Conservation (phyloP, 2,113 vertebrate genomes). For the Psettodes erumei region DNA sequence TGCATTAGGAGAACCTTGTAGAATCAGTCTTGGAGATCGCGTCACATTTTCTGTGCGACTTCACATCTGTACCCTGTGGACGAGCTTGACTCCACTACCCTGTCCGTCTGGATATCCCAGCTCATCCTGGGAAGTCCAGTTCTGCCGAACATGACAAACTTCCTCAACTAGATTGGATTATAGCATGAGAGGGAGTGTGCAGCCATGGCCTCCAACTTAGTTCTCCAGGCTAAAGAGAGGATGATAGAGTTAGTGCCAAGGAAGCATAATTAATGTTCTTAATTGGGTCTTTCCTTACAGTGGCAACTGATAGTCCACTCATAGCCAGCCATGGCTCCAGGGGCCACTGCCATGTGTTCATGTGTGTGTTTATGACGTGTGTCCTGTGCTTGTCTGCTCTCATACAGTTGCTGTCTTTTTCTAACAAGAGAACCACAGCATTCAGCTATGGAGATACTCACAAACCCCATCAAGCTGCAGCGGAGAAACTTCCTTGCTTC, state of each 20-base stretch:
- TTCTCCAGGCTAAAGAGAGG: constrained; percentile 74
- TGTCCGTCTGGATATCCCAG: constrained; percentile 71
- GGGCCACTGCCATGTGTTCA: constrained; percentile 64
- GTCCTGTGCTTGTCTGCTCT: constrained; percentile 72
- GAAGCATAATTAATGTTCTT: constrained; percentile 81
- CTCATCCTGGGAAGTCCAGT: constrained; percentile 67
- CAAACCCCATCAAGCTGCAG: neutral
- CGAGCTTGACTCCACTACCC: constrained; percentile 54
- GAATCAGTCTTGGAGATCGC: constrained; percentile 71
- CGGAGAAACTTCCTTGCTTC: neutral
- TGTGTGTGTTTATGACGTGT: constrained; percentile 61
- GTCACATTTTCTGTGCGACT: constrained; percentile 78
- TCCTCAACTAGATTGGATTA: constrained; percentile 70
- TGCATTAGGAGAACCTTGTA: constrained; percentile 67
- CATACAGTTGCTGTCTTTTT: constrained; percentile 53
- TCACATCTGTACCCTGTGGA: constrained; percentile 74
- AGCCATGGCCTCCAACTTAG: constrained; percentile 42
- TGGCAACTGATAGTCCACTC: constrained; percentile 74
- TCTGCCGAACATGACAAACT: constrained; percentile 80
- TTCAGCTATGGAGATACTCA: constrained; percentile 18
- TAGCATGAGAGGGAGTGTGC: constrained; percentile 52
- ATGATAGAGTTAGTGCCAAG: constrained; percentile 76
- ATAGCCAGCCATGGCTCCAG: constrained; percentile 61
- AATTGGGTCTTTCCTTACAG: constrained; percentile 75
- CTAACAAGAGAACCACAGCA: constrained; percentile 23